These are phyloP conservation scores for Salmo trutta DNA, from an alignment of 2,797 vertebrate genomes.

Conservation along the genomic window DNA sequence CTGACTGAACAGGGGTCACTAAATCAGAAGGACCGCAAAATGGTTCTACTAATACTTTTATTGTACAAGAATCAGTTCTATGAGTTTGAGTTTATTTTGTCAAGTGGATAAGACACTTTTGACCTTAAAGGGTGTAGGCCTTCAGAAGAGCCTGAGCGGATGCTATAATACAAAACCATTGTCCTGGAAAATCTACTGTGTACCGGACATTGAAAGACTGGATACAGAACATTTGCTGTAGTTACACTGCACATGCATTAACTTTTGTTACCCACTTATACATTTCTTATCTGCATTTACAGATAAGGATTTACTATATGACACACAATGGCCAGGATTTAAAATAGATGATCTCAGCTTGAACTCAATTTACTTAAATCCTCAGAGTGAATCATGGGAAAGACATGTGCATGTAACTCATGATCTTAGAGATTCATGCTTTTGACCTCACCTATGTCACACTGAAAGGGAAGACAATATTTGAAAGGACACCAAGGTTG, in stretches of 20 bases:
- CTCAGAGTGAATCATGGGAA: constrained; percentile 32
- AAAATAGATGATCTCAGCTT: constrained; percentile 59
- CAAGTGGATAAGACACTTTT: background rate
- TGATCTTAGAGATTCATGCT: constrained; percentile 23
- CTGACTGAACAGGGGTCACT: background rate
- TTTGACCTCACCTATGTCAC: constrained; percentile 24
- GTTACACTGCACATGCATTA: constrained; percentile 18
- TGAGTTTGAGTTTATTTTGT: too few relatives aligned
- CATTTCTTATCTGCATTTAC: constrained; percentile 34
- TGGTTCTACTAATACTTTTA: too few relatives aligned
- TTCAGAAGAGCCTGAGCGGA: background rate
- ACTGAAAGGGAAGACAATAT: constrained; percentile 34
- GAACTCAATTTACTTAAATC: constrained; percentile 60
- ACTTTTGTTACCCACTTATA: constrained; percentile 33
- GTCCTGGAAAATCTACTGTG: background rate
- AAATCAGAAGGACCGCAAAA: too few relatives aligned
- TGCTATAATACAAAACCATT: background rate
- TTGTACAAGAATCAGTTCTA: too few relatives aligned
- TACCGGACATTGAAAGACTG: constrained; percentile 13
- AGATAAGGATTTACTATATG: constrained; percentile 6
- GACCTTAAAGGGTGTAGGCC: background rate
- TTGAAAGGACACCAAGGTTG: constrained; percentile 1
- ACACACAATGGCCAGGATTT: constrained; percentile 49
- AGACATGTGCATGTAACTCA: constrained; percentile 37
- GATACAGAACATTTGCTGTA: constrained; percentile 32